A percentile compares a stretch with the other conserved stretches of the same genome.
phyloP scores from a whole-genome alignment of 2,888 invertebrate species.

The Pimpla rufipes region DNA sequence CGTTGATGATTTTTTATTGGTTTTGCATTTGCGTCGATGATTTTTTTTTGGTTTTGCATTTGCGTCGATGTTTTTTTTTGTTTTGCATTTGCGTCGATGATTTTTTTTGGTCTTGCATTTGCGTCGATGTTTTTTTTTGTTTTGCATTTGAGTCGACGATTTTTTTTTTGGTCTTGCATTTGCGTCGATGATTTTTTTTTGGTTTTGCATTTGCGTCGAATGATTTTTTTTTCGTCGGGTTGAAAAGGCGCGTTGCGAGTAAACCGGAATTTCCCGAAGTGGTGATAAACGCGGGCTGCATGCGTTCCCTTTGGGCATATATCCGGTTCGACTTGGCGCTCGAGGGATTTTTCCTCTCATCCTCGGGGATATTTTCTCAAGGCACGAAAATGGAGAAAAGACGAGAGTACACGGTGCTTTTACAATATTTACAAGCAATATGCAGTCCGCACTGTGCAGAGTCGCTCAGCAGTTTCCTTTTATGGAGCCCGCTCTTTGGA shows the following conservation, averaged over 20 bases:
- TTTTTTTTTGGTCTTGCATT: background rate
- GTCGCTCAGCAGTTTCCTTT: conserved; percentile 40
- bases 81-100: no score
- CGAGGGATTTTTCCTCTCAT: conserved; percentile 54
- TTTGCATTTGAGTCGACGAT: no score
- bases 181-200: background rate
- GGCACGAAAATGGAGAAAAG: conserved; percentile 30
- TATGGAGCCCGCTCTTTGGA: conserved; percentile 42
- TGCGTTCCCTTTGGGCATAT: conserved; percentile 18
- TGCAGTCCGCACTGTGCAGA: conserved; percentile 55
- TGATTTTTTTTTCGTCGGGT: background rate
- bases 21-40: no score
- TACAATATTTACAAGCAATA: conserved; percentile 69
- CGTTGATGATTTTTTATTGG: no score
- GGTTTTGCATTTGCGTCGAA: no score
- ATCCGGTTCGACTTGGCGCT: conserved; percentile 27
- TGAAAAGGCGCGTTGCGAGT: background rate
- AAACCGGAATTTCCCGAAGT: no score
- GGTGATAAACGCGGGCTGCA: no score
- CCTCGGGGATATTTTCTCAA: conserved; percentile 24
- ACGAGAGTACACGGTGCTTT: conserved; percentile 43
- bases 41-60: no score
- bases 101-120: no score
- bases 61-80: no score
- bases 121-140: no score